Evolutionary conservation across 2,797 vertebrate species (phyloP).

Genomic region (Sebastes hopkinsi): DNA sequence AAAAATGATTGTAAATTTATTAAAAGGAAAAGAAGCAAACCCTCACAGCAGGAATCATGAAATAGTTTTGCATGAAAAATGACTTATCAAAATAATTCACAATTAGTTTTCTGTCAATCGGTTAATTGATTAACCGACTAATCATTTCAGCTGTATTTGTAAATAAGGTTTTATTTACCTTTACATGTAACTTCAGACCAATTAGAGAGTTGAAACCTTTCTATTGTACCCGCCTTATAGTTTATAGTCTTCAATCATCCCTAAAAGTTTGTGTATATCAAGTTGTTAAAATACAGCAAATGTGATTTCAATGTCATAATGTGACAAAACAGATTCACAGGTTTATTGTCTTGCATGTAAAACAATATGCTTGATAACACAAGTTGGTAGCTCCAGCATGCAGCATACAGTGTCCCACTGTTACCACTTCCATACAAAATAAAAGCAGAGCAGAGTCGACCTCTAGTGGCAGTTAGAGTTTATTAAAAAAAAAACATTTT

Average conservation of each 20-base stretch:
- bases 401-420: background rate
- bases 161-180: background rate
- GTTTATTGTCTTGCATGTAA: background rate
- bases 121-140: background rate
- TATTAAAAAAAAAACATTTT: background rate
- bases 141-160: background rate
- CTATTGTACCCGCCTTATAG: background rate
- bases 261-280: background rate
- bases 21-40: background rate
- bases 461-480: slow-evolving; percentile 27
- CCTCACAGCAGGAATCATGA: background rate
- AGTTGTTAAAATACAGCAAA: background rate
- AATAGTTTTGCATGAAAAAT: background rate
- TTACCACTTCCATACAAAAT: background rate
- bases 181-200: background rate
- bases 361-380: background rate
- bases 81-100: background rate
- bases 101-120: background rate
- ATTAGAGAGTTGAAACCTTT: too few species aligned
- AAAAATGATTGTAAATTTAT: background rate
- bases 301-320: background rate
- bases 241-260: background rate
- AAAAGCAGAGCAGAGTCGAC: background rate
- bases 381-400: too few species aligned
- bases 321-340: background rate